Percentiles rank a stretch among this genome's conserved stretches.
phyloP scores from a whole-genome alignment of 2,113 vertebrate species.

The Sphaerodactylus townsendi region DNA sequence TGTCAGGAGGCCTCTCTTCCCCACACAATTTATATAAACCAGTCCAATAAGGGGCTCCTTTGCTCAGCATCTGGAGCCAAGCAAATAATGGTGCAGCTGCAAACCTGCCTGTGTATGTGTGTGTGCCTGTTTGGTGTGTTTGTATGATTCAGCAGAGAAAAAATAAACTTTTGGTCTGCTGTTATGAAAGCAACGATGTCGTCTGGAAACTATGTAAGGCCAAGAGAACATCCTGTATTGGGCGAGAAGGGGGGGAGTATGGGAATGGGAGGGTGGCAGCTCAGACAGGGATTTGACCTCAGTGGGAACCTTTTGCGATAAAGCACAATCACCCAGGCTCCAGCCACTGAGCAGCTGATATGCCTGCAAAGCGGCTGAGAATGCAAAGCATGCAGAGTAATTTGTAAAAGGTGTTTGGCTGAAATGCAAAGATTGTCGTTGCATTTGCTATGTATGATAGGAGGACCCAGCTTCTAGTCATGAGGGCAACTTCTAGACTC shows the following conservation, averaged over 20 bases:
- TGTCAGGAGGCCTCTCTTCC: conserved; percentile 11
- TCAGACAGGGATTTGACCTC: conserved; percentile 66
- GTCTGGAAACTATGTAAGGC: conserved; percentile 69
- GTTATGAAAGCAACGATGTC: conserved; percentile 65
- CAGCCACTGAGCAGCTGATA: conserved; percentile 62
- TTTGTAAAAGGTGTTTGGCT: conserved; percentile 67
- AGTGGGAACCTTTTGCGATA: conserved; percentile 64
- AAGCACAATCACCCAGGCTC: conserved; percentile 69
- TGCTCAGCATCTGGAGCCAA: conserved; percentile 36
- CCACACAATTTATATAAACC: conserved; percentile 15
- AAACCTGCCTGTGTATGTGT: conserved; percentile 20
- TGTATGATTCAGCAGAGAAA: conserved; percentile 41
- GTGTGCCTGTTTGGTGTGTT: background rate
- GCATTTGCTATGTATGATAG: conserved; percentile 26
- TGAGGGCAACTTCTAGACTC: background rate
- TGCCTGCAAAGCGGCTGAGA: conserved; percentile 54
- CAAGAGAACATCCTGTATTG: conserved; percentile 42
- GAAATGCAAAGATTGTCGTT: background rate
- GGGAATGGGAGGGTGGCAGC: conserved; percentile 35
- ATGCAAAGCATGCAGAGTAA: conserved; percentile 61
- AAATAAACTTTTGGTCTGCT: conserved; percentile 49
- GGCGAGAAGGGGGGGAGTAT: background rate
- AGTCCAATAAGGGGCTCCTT: background rate
- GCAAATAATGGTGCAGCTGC: conserved; percentile 3
- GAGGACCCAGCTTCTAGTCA: conserved; percentile 13